Evolutionary conservation across 1,140 invertebrate genomes (phyloP).

Genomic region (Anadara kagoshimensis): DNA sequence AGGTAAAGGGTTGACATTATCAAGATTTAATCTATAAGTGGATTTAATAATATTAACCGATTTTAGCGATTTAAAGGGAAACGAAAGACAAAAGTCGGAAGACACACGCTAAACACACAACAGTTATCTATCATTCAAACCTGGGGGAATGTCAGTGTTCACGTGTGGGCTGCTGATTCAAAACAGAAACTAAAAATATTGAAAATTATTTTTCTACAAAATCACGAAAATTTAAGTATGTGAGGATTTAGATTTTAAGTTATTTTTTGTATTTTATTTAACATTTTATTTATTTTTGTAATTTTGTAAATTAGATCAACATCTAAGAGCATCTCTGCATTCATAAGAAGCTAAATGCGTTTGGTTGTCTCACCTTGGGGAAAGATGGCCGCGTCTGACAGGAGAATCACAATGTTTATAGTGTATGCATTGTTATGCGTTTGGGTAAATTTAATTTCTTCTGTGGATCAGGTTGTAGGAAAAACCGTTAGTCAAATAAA

Average conservation of each 20-base stretch:
- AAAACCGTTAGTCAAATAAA: background rate
- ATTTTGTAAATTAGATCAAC: slow-evolving; percentile 1
- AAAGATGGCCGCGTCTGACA: slow-evolving; percentile 28
- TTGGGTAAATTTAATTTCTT: slow-evolving; percentile 3
- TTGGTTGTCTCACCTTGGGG: slow-evolving; percentile 7
- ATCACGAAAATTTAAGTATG: too few relatives aligned
- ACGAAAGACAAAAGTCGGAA: slow-evolving; percentile 1
- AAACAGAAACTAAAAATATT: too few relatives aligned
- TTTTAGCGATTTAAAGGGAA: background rate
- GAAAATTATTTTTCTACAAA: too few relatives aligned
- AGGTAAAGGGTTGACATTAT: background rate
- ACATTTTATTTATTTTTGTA: background rate
- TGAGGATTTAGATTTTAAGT: too few relatives aligned
- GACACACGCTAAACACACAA: background rate
- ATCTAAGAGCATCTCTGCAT: background rate
- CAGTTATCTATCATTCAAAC: too few relatives aligned
- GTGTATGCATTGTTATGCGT: slow-evolving; percentile 11
- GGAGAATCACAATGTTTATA: slow-evolving; percentile 6
- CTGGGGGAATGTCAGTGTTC: too few relatives aligned
- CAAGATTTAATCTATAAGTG: background rate
- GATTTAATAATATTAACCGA: background rate
- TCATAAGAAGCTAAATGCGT: background rate
- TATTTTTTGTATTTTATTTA: too few relatives aligned
- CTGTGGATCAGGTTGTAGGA: background rate
- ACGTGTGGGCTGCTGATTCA: too few relatives aligned